These are phyloP conservation scores for Psittacus erithacus DNA, from an alignment of 2,113 vertebrate species.

Conservation along the genomic window DNA sequence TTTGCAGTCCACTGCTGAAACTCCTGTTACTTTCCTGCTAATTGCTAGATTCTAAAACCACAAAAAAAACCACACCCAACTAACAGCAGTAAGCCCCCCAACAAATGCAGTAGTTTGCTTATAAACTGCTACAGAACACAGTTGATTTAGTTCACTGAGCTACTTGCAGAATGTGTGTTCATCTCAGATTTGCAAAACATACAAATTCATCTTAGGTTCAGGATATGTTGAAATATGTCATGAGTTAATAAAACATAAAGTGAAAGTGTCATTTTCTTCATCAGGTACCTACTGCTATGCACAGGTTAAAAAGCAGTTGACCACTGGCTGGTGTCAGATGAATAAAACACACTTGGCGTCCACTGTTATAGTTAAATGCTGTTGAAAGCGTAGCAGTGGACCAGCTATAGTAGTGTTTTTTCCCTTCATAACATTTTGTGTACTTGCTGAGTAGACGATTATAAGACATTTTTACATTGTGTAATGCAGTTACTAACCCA, in stretches of 20 bases:
- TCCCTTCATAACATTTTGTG: neutral
- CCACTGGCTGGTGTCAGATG: neutral
- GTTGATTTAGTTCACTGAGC: neutral
- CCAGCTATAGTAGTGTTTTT: neutral
- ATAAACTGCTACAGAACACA: neutral
- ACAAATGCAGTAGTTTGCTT: fast-evolving
- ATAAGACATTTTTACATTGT: neutral
- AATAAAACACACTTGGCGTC: neutral
- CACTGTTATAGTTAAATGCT: neutral
- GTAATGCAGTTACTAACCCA: neutral
- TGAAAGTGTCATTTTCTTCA: neutral
- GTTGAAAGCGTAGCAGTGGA: neutral
- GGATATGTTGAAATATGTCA: neutral
- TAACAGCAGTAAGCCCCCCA: neutral
- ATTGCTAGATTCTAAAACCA: neutral
- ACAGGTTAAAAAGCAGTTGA: neutral
- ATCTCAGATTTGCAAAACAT: neutral
- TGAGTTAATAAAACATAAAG: neutral
- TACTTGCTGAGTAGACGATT: neutral
- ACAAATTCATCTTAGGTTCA: neutral
- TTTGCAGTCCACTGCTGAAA: neutral
- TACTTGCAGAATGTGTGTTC: neutral
- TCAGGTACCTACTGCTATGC: neutral
- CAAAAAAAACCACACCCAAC: fast-evolving
- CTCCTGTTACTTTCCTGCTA: neutral